Evolutionary conservation across 1,140 invertebrate species (phyloP).

Genomic region (Drosophila orena): DNA sequence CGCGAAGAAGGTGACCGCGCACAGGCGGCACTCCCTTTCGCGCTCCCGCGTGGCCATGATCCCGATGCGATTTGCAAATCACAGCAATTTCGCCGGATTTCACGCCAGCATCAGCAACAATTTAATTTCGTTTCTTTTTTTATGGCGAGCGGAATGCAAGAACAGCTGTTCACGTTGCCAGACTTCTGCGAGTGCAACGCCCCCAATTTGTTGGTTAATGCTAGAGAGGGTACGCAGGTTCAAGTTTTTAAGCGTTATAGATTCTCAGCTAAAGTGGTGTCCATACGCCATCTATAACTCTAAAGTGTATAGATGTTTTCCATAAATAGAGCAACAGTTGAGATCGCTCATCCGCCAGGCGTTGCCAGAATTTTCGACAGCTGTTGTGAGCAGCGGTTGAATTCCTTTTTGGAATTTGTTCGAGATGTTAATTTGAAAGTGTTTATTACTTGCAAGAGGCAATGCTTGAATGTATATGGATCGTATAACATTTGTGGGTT

Average conservation of each 20-base stretch:
- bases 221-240: not conserved
- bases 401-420: not conserved
- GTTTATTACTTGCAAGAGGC: too few species aligned
- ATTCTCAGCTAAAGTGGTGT: not conserved
- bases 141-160: not conserved
- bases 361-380: not conserved
- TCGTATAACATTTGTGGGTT: not conserved
- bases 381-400: too few species aligned
- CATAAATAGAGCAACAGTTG: not conserved
- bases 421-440: not conserved
- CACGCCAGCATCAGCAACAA: constrained; percentile 39
- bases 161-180: constrained; percentile 33
- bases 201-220: not conserved
- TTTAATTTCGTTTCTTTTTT: constrained; percentile 7
- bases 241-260: not conserved
- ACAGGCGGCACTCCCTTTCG: constrained; percentile 85
- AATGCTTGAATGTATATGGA: not conserved
- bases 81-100: not conserved
- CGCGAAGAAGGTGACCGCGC: constrained; percentile 95
- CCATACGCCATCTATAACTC: not conserved
- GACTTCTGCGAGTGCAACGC: constrained; percentile 5
- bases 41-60: constrained; percentile 21
- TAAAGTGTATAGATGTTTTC: not conserved
- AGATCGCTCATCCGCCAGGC: not conserved
- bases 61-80: not conserved